Evolutionary conservation across 2,888 invertebrate species (phyloP).

Genomic region (Heliconius erato): DNA sequence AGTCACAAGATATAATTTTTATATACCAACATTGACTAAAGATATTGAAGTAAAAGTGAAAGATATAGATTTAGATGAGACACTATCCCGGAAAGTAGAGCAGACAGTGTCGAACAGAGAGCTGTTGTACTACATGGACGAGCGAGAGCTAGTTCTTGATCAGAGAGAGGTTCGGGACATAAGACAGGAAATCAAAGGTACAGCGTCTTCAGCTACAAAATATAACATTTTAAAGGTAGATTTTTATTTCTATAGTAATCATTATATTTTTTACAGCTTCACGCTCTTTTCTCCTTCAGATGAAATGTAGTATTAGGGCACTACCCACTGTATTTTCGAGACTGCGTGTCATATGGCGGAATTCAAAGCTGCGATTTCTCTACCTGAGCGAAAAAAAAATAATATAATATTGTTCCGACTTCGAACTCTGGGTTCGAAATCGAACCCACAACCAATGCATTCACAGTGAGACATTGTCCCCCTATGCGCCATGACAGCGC

Average conservation of each 20-base stretch:
- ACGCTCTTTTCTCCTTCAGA: no score
- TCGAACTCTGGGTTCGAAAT: no score
- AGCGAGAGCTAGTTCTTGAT: slow-evolving; percentile 17
- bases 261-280: no score
- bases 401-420: no score
- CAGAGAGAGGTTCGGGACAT: background rate
- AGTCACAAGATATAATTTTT: slow-evolving; percentile 17
- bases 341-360: no score
- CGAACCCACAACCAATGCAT: no score
- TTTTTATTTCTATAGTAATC: background rate
- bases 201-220: slow-evolving; percentile 5
- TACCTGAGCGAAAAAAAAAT: no score
- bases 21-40: slow-evolving; percentile 7
- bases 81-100: slow-evolving; percentile 11
- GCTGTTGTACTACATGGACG: slow-evolving; percentile 37
- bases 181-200: background rate
- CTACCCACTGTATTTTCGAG: no score
- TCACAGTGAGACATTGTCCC: no score
- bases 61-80: background rate
- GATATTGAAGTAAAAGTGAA: background rate
- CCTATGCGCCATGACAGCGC: no score
- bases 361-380: no score
- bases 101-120: slow-evolving; percentile 32
- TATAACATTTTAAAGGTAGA: slow-evolving; percentile 42
- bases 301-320: no score